Percentiles rank a stretch among this genome's conserved stretches.
phyloP scores from a whole-genome alignment of 2,113 vertebrate genomes.

The Mesocricetus auratus region DNA sequence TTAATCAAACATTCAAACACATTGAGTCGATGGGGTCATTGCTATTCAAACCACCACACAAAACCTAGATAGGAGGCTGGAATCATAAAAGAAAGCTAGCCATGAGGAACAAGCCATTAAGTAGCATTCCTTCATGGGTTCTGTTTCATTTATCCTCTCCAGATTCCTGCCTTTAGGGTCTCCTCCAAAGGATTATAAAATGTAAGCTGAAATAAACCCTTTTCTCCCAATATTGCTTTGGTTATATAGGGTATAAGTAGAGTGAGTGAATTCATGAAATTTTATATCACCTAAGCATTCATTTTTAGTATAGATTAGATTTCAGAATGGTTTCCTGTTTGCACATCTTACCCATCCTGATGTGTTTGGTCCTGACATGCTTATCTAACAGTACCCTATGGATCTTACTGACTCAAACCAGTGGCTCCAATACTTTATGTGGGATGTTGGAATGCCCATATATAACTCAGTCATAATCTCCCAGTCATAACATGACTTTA shows the following conservation, averaged over 20 bases:
- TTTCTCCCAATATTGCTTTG: not conserved
- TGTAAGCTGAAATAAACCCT: not conserved
- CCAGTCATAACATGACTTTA: not conserved
- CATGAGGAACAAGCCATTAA: not conserved
- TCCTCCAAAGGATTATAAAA: not conserved
- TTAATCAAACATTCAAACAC: too few species aligned
- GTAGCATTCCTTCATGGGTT: not conserved
- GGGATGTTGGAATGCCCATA: not conserved
- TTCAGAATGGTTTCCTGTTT: not conserved
- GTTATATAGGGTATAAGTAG: not conserved
- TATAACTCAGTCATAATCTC: not conserved
- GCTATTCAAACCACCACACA: too few species aligned
- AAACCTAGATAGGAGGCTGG: not conserved
- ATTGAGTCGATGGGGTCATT: too few species aligned
- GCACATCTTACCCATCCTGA: not conserved
- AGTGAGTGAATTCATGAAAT: not conserved
- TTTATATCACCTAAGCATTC: not conserved
- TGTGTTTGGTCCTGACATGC: not conserved
- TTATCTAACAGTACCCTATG: not conserved
- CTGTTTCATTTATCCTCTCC: not conserved
- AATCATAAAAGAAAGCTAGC: not conserved
- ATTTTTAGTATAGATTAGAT: not conserved
- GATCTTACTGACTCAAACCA: not conserved
- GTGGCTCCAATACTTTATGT: fast-evolving
- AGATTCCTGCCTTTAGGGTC: not conserved